phyloP scores from a whole-genome alignment of 2,888 invertebrate genomes.

The Sinhomidia bicolor region DNA sequence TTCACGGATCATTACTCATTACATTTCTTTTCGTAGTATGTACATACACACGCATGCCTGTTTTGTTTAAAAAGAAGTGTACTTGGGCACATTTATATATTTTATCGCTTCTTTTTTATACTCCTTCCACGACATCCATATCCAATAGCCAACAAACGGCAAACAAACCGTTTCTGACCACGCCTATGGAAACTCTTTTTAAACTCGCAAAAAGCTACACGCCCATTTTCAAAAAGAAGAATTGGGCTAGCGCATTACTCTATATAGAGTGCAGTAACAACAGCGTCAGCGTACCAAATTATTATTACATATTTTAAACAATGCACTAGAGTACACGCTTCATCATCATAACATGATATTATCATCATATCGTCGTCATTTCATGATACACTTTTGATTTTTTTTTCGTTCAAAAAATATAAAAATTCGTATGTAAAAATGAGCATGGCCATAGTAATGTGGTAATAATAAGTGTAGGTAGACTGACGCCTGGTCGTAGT shows the following conservation, averaged over 20 bases:
- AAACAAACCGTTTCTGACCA: not conserved
- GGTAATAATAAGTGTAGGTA: not conserved
- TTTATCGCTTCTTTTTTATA: too few relatives aligned
- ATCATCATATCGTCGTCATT: not conserved
- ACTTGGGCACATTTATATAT: not conserved
- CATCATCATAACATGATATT: too few relatives aligned
- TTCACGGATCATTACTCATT: slow-evolving; percentile 39
- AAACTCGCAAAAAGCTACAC: not conserved
- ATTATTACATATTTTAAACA: too few relatives aligned
- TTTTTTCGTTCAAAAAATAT: not conserved
- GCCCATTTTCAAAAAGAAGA: not conserved
- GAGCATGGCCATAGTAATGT: not conserved
- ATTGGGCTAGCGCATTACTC: not conserved
- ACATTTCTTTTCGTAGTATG: not conserved
- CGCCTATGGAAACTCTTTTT: not conserved
- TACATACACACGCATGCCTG: too few relatives aligned
- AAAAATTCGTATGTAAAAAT: not conserved
- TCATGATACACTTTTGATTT: not conserved
- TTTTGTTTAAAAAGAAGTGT: not conserved
- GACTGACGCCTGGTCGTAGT: not conserved
- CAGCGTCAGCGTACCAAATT: too few relatives aligned
- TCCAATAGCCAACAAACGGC: not conserved
- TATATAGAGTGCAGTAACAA: too few relatives aligned
- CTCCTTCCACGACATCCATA: not conserved
- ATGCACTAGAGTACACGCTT: too few relatives aligned